Conservation (phyloP, 2,113 vertebrate genomes). For the Microcebus murinus region DNA sequence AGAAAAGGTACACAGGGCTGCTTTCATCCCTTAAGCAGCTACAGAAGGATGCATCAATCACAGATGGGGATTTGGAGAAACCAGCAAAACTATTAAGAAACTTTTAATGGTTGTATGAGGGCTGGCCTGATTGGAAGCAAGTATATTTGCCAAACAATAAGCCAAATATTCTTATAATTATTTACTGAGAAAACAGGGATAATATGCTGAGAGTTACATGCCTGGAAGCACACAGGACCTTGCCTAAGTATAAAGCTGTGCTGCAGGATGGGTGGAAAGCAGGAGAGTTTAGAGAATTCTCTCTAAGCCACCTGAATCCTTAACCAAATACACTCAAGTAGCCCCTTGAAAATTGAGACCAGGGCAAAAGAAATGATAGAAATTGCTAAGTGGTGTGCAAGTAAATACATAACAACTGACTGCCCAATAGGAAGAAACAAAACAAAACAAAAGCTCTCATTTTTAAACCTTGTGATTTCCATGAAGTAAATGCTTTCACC, state of each 20-base stretch:
- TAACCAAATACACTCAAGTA: background rate
- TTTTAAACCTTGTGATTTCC: background rate
- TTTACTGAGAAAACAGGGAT: background rate
- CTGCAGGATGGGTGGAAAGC: rapidly evolving
- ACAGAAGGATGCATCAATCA: background rate
- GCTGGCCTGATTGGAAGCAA: background rate
- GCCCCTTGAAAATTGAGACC: background rate
- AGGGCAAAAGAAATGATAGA: background rate
- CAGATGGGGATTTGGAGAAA: background rate
- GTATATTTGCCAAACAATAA: background rate
- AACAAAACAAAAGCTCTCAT: background rate
- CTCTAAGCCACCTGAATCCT: background rate
- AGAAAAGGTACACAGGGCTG: background rate
- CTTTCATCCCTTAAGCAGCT: background rate
- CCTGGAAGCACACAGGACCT: background rate
- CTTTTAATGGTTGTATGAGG: background rate
- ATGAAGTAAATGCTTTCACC: background rate
- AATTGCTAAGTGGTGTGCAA: background rate
- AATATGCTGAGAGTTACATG: background rate
- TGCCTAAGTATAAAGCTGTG: background rate
- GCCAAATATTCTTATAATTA: background rate
- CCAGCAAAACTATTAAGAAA: background rate
- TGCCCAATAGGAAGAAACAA: background rate
- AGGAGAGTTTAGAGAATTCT: background rate
- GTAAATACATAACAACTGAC: background rate